A percentile compares a stretch with the other conserved stretches of the same genome.
Conservation (phyloP, 1,140 invertebrate genomes). For the Streblospio benedicti region DNA sequence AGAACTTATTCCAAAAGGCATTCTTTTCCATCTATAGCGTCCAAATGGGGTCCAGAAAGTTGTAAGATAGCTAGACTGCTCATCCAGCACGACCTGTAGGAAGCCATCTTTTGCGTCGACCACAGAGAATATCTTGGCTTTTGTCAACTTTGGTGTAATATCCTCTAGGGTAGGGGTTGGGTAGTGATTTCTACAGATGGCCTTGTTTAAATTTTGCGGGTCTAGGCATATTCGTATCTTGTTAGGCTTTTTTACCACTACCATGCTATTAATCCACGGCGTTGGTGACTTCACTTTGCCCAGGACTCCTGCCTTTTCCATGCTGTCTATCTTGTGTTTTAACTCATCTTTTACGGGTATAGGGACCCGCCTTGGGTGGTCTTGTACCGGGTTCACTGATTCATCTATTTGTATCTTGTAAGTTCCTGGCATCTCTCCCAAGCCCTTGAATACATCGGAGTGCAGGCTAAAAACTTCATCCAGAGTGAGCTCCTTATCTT, state of each 20-base stretch:
- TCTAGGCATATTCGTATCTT: conserved; percentile 24
- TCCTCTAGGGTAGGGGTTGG: conserved; percentile 24
- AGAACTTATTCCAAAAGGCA: conserved; percentile 5
- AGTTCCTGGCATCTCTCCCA: neutral
- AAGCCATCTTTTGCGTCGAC: conserved; percentile 2
- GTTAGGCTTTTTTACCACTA: conserved; percentile 21
- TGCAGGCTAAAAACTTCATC: no score
- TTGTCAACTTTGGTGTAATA: conserved; percentile 21
- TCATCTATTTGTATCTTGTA: neutral
- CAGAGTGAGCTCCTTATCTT: no score
- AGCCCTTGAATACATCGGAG: neutral
- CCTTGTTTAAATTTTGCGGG: conserved; percentile 23
- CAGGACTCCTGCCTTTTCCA: no score
- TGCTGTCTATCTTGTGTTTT: no score
- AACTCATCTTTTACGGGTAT: no score
- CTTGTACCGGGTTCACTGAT: conserved; percentile 4
- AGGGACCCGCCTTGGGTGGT: neutral
- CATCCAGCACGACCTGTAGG: neutral
- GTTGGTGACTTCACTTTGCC: conserved; percentile 20
- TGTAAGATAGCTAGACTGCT: conserved; percentile 1
- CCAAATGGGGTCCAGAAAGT: conserved; percentile 5
- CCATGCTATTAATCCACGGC: conserved; percentile 22
- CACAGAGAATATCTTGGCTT: conserved; percentile 23
- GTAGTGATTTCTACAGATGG: conserved; percentile 20
- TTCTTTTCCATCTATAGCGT: neutral